Conservation (phyloP, 1,140 invertebrate genomes). For the Alviniconcha marisindica region DNA sequence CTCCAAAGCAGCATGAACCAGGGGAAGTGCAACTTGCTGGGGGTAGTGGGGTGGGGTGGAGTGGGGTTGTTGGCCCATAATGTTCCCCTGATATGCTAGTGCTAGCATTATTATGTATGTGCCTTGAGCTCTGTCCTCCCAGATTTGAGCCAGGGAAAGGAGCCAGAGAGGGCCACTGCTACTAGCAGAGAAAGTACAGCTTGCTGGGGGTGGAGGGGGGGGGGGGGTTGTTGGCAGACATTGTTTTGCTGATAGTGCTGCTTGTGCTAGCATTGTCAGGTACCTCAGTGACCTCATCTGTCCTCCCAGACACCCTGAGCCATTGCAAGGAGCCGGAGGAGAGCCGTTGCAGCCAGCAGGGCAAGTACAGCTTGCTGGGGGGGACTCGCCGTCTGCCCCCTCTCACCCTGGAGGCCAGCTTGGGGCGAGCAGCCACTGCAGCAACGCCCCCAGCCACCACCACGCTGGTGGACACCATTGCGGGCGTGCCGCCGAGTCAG, state of each 20-base stretch:
- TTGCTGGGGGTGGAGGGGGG: slow-evolving; percentile 12
- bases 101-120: no score
- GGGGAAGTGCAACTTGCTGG: no score
- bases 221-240: no score
- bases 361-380: slow-evolving; percentile 16
- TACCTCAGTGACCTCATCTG: no score
- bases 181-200: neutral
- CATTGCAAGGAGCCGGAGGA: neutral
- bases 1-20: neutral
- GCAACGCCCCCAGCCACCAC: slow-evolving; percentile 28
- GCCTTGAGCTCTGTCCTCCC: no score
- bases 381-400: neutral
- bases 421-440: slow-evolving; percentile 39
- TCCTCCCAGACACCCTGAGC: neutral
- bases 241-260: no score
- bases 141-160: neutral
- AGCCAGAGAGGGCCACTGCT: slow-evolving; percentile 11
- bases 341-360: neutral
- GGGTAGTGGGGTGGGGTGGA: no score
- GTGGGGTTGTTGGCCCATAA: no score
- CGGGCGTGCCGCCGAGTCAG: slow-evolving; percentile 41
- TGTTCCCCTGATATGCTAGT: no score
- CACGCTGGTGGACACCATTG: slow-evolving; percentile 6
- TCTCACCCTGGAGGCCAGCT: slow-evolving; percentile 29
- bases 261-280: no score